These are phyloP conservation scores for Koerneria pararmatus DNA, from an alignment of 2,888 invertebrate species.

Conservation along the genomic window DNA sequence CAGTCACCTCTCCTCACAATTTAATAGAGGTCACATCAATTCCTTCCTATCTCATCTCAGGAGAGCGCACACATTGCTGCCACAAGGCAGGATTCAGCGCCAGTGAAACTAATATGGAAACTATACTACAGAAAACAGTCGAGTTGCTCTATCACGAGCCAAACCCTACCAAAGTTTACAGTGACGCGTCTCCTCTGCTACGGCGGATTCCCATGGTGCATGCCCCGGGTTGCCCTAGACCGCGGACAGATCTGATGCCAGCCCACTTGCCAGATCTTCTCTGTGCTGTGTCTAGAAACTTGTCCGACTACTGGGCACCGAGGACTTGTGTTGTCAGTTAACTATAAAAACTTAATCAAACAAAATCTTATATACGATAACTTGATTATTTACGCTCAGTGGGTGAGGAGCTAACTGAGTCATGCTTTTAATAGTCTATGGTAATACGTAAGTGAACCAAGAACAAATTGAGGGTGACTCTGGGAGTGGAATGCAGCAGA, in stretches of 20 bases:
- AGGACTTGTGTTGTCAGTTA: conserved; percentile 50
- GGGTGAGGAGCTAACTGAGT: conserved; percentile 4
- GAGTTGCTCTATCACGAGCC: background rate
- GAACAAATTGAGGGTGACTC: conserved; percentile 46
- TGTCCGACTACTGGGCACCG: conserved; percentile 40
- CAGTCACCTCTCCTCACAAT: background rate
- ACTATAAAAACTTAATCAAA: background rate
- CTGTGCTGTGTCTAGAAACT: conserved; percentile 51
- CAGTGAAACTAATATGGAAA: background rate
- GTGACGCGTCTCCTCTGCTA: conserved; percentile 47
- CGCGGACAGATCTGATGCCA: conserved; percentile 44
- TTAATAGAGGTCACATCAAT: background rate
- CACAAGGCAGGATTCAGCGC: background rate
- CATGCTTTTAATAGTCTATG: background rate
- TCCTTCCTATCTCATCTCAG: background rate
- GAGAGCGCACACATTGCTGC: background rate
- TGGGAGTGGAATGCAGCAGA: conserved; percentile 51
- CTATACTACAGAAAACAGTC: background rate
- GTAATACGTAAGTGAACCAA: background rate
- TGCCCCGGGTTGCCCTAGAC: conserved; percentile 44
- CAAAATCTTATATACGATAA: background rate
- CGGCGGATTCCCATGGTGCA: conserved; percentile 52
- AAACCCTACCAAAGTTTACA: conserved; percentile 38
- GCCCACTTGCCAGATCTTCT: conserved; percentile 44
- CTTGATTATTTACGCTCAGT: too few relatives aligned